phyloP scores from a whole-genome alignment of 2,888 invertebrate genomes.

The Caradrina clavipalpis region DNA sequence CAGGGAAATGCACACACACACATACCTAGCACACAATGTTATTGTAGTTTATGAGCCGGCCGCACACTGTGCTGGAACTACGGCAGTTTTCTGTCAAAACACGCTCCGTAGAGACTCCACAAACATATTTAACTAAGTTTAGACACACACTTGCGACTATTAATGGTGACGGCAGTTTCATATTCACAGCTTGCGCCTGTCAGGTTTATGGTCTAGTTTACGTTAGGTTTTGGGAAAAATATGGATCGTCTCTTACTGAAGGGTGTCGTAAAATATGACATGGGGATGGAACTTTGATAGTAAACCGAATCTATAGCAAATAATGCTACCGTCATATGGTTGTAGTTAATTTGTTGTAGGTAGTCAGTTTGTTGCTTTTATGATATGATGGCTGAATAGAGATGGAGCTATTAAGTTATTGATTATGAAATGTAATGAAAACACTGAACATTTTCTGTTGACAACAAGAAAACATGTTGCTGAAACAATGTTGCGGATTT shows the following conservation, averaged over 20 bases:
- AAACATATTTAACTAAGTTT: slow-evolving; percentile 56
- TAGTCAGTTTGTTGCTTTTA: background rate
- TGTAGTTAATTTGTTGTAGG: too few species aligned
- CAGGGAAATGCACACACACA: slow-evolving; percentile 2
- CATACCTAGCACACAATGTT: slow-evolving; percentile 29
- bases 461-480: too few species aligned
- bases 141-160: slow-evolving; percentile 47
- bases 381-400: background rate
- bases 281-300: background rate
- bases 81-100: slow-evolving; percentile 55
- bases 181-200: slow-evolving; percentile 40
- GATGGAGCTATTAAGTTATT: too few species aligned
- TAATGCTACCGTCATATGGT: too few species aligned
- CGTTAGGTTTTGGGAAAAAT: slow-evolving; percentile 9
- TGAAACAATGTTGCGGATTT: too few species aligned
- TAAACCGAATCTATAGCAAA: background rate
- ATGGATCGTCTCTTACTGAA: background rate
- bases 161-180: slow-evolving; percentile 56
- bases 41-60: slow-evolving; percentile 46
- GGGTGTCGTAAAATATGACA: background rate
- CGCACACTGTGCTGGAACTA: slow-evolving; percentile 30
- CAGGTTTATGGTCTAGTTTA: slow-evolving; percentile 49
- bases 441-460: too few species aligned
- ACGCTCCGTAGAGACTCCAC: slow-evolving; percentile 41
- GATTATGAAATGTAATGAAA: too few species aligned